These are phyloP conservation scores for Smittia sp. DNA, from an alignment of 2,888 invertebrate genomes.

Conservation along the genomic window DNA sequence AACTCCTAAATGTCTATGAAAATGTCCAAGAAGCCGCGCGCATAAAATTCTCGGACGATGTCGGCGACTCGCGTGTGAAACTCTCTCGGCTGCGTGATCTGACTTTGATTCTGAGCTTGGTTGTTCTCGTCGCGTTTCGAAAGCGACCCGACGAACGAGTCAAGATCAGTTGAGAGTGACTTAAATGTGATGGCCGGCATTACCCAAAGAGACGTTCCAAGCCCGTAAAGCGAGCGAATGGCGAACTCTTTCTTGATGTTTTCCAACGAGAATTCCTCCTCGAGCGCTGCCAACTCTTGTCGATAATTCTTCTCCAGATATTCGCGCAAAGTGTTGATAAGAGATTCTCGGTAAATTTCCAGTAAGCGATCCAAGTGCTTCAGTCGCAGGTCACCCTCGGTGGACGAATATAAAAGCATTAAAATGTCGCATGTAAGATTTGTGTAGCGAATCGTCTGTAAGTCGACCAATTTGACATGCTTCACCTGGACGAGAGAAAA, in stretches of 20 bases:
- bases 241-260: conserved; percentile 49
- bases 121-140: conserved; percentile 44
- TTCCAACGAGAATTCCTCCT: conserved; percentile 44
- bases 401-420: conserved; percentile 49
- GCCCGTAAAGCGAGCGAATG: conserved; percentile 49
- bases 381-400: conserved; percentile 48
- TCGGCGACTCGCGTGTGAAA: conserved; percentile 51
- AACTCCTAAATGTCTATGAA: conserved; percentile 8
- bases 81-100: conserved; percentile 48
- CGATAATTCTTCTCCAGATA: conserved; percentile 33
- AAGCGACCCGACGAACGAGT: not conserved
- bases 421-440: conserved; percentile 51
- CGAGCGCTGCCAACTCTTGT: not conserved
- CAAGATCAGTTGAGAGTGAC: conserved; percentile 49
- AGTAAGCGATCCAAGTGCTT: conserved; percentile 47
- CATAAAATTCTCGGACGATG: conserved; percentile 49
- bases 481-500: conserved; percentile 42
- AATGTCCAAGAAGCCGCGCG: conserved; percentile 19
- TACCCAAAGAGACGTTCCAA: conserved; percentile 51
- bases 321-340: conserved; percentile 46
- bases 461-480: conserved; percentile 50
- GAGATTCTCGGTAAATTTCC: conserved; percentile 47
- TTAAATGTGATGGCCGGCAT: conserved; percentile 52
- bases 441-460: conserved; percentile 51
- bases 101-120: conserved; percentile 44